These are phyloP conservation scores for Cyphomyrus plagiostoma DNA, from an alignment of 2,113 vertebrate species.

Conservation along the genomic window DNA sequence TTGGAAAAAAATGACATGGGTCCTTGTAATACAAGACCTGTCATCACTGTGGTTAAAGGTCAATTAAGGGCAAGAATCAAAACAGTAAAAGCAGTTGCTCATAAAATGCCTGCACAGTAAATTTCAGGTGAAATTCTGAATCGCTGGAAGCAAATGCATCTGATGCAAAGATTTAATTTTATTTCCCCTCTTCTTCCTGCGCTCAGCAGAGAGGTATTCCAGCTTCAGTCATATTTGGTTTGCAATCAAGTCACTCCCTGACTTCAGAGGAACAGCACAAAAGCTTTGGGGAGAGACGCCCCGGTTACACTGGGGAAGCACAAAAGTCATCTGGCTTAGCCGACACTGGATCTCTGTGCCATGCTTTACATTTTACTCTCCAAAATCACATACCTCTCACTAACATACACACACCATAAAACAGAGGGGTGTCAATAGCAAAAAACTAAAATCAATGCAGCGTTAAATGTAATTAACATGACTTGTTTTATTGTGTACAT, in stretches of 20 bases:
- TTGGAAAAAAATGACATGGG: slow-evolving; percentile 36
- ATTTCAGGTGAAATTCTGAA: background rate
- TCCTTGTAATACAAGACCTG: slow-evolving; percentile 31
- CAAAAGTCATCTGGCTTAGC: background rate
- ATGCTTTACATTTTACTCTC: background rate
- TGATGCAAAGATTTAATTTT: background rate
- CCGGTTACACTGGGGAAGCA: background rate
- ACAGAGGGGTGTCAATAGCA: background rate
- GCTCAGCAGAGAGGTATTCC: background rate
- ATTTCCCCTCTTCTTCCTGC: background rate
- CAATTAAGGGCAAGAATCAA: slow-evolving; percentile 30
- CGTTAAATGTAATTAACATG: background rate
- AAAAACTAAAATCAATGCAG: background rate
- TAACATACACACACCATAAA: background rate
- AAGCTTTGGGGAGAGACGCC: background rate
- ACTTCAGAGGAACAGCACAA: background rate
- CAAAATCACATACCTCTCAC: background rate
- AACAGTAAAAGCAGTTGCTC: background rate
- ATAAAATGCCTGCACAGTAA: background rate
- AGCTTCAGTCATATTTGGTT: background rate
- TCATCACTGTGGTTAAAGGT: slow-evolving; percentile 17
- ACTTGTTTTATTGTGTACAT: background rate
- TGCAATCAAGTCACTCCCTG: background rate
- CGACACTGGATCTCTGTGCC: background rate
- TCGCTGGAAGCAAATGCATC: background rate